Evolutionary conservation across 2,888 invertebrate genomes (phyloP).

Genomic region (Drosophila pegasa): DNA sequence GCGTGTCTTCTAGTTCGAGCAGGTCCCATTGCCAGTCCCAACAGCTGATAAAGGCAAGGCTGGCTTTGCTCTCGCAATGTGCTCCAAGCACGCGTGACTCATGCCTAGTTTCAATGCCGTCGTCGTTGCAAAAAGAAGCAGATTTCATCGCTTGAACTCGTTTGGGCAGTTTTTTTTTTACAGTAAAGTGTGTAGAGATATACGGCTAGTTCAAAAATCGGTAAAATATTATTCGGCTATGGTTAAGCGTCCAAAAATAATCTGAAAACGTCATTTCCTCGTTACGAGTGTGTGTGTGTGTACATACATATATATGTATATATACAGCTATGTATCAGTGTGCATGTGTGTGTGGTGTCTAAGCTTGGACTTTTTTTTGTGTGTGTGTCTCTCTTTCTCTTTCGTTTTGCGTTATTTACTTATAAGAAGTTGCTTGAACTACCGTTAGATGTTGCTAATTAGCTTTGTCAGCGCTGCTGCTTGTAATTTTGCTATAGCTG

Average conservation of each 20-base stretch:
- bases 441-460: conserved; percentile 70
- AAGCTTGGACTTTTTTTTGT: conserved; percentile 47
- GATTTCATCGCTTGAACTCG: conserved; percentile 50
- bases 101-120: conserved; percentile 56
- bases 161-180: conserved; percentile 62
- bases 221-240: conserved; percentile 62
- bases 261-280: conserved; percentile 75
- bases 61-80: conserved; percentile 26
- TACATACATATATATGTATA: background rate
- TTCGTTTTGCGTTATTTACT: conserved; percentile 57
- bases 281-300: conserved; percentile 32
- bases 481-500: conserved; percentile 48
- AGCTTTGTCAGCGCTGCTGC: conserved; percentile 54
- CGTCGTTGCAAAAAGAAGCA: conserved; percentile 29
- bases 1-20: conserved; percentile 22
- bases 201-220: conserved; percentile 51
- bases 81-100: conserved; percentile 50
- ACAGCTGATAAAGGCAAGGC: conserved; percentile 68
- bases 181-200: conserved; percentile 20
- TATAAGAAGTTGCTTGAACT: conserved; percentile 72
- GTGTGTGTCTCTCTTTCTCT: conserved; percentile 34
- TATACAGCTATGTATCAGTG: background rate
- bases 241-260: conserved; percentile 69
- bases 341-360: conserved; percentile 8
- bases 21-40: conserved; percentile 32